A percentile compares a stretch with the other conserved stretches of the same genome.
Conservation (phyloP, 2,888 invertebrate genomes). For the Erannis defoliaria region DNA sequence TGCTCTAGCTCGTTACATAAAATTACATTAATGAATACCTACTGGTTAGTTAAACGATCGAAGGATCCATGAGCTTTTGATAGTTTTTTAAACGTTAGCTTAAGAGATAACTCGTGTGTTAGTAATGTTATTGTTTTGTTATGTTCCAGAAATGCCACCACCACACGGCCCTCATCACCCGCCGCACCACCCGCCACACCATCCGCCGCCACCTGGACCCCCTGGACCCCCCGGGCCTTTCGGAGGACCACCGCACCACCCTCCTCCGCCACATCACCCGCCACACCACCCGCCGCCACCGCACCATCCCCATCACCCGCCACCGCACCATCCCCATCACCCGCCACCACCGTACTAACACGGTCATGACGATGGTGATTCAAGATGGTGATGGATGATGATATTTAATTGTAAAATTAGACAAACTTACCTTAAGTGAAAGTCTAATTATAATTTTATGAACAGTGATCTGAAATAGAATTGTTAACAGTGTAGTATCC, state of each 20-base stretch:
- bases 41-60: no score
- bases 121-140: conserved; percentile 6
- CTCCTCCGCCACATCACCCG: conserved; percentile 34
- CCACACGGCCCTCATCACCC: conserved; percentile 45
- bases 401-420: neutral
- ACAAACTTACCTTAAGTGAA: no score
- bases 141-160: conserved; percentile 56
- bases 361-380: conserved; percentile 1
- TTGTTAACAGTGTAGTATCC: no score
- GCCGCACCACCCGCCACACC: conserved; percentile 36
- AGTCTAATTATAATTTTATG: no score
- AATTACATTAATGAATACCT: no score
- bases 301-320: conserved; percentile 29
- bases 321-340: conserved; percentile 19
- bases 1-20: no score
- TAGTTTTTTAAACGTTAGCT: no score
- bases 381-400: neutral
- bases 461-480: no score
- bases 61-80: no score
- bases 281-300: conserved; percentile 28
- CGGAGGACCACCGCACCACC: conserved; percentile 35
- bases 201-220: conserved; percentile 34
- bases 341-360: conserved; percentile 28
- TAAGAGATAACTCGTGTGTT: no score
- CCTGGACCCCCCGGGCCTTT: conserved; percentile 37